phyloP scores from a whole-genome alignment of 2,797 vertebrate genomes.

The Neosilurus hyrtlii region DNA sequence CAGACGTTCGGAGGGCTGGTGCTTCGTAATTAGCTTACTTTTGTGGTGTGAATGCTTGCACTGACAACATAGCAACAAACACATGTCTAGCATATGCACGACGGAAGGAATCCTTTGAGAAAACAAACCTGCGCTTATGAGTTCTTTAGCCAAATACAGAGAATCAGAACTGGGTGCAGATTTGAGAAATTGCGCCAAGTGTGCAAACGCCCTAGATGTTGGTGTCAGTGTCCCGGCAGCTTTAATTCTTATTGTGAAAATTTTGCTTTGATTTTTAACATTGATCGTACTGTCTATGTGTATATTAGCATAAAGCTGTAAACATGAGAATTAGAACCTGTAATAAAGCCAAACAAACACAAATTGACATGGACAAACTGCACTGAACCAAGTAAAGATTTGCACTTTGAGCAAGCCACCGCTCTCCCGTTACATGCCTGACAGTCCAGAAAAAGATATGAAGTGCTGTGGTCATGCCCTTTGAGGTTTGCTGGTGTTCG shows the following conservation, averaged over 20 bases:
- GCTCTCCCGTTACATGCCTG: constrained; percentile 28
- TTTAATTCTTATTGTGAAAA: not conserved
- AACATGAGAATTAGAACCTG: not conserved
- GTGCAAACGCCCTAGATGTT: not conserved
- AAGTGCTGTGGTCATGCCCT: constrained; percentile 21
- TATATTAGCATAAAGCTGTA: not conserved
- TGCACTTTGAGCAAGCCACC: constrained; percentile 4
- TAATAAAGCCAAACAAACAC: not conserved
- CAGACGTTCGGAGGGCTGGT: not conserved
- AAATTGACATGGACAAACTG: not conserved
- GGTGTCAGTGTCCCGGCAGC: too few species aligned
- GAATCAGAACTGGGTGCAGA: not conserved
- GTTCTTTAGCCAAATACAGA: not conserved
- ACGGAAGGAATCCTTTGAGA: not conserved
- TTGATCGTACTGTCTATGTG: not conserved
- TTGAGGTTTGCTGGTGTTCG: constrained; percentile 34
- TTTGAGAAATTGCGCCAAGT: not conserved
- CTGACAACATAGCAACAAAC: not conserved
- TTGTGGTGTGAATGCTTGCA: not conserved
- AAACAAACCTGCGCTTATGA: not conserved
- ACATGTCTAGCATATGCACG: too few species aligned
- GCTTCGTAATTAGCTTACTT: not conserved
- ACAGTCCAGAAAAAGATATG: constrained; percentile 39
- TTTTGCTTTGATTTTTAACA: not conserved
- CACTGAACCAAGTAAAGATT: not conserved